Conservation (phyloP, 2,113 vertebrate genomes). For the Caranx ignobilis region DNA sequence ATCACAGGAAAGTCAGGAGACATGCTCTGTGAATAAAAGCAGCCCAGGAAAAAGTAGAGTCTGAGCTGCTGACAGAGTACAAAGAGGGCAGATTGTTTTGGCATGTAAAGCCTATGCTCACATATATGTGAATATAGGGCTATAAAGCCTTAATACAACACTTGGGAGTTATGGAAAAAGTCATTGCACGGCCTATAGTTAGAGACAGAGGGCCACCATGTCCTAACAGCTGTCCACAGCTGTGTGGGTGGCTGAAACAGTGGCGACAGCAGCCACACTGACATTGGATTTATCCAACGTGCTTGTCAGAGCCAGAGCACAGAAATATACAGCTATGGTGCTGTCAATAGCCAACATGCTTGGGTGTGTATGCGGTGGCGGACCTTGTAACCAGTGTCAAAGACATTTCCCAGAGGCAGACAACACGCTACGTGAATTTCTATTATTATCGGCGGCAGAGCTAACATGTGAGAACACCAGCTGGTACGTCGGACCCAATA, state of each 20-base stretch:
- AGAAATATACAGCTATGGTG: slow-evolving; percentile 61
- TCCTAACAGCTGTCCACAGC: slow-evolving; percentile 64
- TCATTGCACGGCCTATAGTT: slow-evolving; percentile 51
- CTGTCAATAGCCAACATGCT: slow-evolving; percentile 50
- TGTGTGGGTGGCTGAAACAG: slow-evolving; percentile 76
- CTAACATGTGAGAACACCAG: slow-evolving; percentile 51
- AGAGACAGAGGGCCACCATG: slow-evolving; percentile 58
- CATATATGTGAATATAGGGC: slow-evolving; percentile 77
- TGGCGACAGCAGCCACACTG: slow-evolving; percentile 58
- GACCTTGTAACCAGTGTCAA: slow-evolving; percentile 54
- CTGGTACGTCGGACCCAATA: slow-evolving; percentile 49
- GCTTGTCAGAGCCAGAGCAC: slow-evolving; percentile 63
- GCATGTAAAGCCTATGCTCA: slow-evolving; percentile 72
- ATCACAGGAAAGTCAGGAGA: slow-evolving; percentile 70
- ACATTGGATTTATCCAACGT: slow-evolving; percentile 63
- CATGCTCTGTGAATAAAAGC: slow-evolving; percentile 63
- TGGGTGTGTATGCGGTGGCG: slow-evolving; percentile 49
- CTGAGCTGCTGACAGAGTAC: slow-evolving; percentile 78
- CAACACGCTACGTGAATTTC: slow-evolving; percentile 50
- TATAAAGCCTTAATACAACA: slow-evolving; percentile 76
- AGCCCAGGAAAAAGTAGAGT: slow-evolving; percentile 48
- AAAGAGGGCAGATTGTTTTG: slow-evolving; percentile 80
- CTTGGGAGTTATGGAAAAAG: slow-evolving; percentile 66
- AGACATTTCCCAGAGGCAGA: slow-evolving; percentile 67
- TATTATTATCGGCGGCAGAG: slow-evolving; percentile 54